Evolutionary conservation across 2,888 invertebrate species (phyloP).

Genomic region (Ophonus ardosiacus): DNA sequence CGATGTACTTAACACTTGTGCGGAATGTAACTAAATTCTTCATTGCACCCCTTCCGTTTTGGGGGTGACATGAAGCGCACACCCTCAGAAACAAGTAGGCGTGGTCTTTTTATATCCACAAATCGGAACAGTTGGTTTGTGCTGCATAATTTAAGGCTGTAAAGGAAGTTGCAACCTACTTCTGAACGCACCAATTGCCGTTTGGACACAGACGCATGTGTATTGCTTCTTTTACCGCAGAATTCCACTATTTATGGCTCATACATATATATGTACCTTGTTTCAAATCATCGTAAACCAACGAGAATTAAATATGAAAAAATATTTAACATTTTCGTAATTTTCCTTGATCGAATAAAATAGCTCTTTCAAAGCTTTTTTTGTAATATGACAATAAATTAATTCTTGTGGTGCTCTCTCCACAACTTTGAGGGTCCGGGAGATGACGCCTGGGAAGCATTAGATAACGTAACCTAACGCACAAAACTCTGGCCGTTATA

Average conservation of each 20-base stretch:
- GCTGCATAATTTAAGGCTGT: constrained; percentile 7
- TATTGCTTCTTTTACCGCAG: not conserved
- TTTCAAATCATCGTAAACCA: not conserved
- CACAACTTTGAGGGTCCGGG: too few relatives aligned
- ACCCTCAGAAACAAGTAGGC: constrained; percentile 7
- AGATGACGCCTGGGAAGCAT: too few relatives aligned
- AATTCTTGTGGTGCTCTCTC: too few relatives aligned
- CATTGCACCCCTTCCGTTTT: constrained; percentile 44
- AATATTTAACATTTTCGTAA: too few relatives aligned
- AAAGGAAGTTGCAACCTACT: constrained; percentile 70
- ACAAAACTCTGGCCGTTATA: too few relatives aligned
- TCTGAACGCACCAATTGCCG: not conserved
- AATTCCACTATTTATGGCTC: not conserved
- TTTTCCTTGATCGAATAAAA: too few relatives aligned
- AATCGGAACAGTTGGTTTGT: constrained; percentile 7
- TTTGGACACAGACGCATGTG: not conserved
- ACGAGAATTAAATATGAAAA: not conserved
- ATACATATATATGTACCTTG: not conserved
- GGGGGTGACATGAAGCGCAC: not conserved
- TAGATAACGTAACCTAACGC: too few relatives aligned
- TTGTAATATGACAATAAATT: too few relatives aligned
- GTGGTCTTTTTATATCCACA: constrained; percentile 9
- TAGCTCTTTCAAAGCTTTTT: too few relatives aligned
- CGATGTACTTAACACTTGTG: constrained; percentile 50
- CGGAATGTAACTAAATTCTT: constrained; percentile 55